Evolutionary conservation across 64 coral and sea anemone genomes (phyloP).

Genomic region (Actinia tenebrosa): DNA sequence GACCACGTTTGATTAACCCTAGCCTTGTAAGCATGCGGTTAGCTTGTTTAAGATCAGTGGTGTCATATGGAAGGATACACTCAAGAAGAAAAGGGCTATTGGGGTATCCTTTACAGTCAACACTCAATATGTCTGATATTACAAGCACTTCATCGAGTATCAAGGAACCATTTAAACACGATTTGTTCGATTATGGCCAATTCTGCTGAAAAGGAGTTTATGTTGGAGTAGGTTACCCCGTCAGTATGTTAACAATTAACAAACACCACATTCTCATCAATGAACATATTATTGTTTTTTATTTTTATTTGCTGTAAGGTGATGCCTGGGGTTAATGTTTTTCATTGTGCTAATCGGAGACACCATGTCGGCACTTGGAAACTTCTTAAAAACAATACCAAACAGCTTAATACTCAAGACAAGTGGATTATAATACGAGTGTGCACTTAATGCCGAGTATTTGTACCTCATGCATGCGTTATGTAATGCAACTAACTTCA

Average conservation of each 20-base stretch:
- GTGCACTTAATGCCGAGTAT: background rate
- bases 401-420: constrained; percentile 1
- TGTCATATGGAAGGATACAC: background rate
- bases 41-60: background rate
- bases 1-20: background rate
- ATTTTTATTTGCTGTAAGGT: background rate
- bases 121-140: background rate
- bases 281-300: background rate
- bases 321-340: background rate
- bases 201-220: background rate
- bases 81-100: background rate
- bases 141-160: background rate
- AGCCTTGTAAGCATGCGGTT: background rate
- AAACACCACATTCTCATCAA: too few relatives aligned
- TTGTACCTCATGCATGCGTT: background rate
- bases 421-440: constrained; percentile 14
- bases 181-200: background rate
- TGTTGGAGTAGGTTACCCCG: too few relatives aligned
- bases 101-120: background rate
- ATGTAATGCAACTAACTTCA: background rate
- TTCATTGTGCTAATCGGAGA: background rate
- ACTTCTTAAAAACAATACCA: background rate
- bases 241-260: too few relatives aligned
- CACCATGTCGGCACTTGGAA: constrained; percentile 1
- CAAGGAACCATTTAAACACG: background rate